Conservation (phyloP, 1,140 invertebrate species). For the Halyomorpha halys region DNA sequence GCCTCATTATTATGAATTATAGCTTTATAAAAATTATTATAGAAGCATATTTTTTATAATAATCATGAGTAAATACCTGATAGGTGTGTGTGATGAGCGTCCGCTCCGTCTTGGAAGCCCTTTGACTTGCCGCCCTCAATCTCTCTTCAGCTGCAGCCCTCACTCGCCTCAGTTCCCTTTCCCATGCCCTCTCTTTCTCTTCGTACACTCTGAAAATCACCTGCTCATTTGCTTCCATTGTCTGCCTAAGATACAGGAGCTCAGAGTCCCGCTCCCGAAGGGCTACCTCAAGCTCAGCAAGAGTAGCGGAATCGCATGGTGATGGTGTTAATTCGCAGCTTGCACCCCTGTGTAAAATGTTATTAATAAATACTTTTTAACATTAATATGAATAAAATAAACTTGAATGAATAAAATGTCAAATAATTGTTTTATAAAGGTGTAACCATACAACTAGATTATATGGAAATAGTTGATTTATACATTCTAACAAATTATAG, state of each 20-base stretch:
- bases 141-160: conserved; percentile 57
- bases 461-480: too few species aligned
- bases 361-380: too few species aligned
- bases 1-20: too few species aligned
- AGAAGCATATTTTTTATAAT: too few species aligned
- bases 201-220: conserved; percentile 48
- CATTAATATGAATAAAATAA: too few species aligned
- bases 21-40: too few species aligned
- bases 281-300: conserved; percentile 65
- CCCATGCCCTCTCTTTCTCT: conserved; percentile 52
- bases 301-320: conserved; percentile 32
- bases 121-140: conserved; percentile 53
- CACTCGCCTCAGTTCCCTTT: conserved; percentile 45
- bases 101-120: conserved; percentile 55
- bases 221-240: conserved; percentile 69
- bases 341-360: conserved; percentile 16
- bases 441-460: too few species aligned
- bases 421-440: too few species aligned
- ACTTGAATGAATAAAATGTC: too few species aligned
- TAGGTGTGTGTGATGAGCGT: conserved; percentile 61
- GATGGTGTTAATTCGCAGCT: conserved; percentile 23
- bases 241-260: conserved; percentile 56
- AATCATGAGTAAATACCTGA: conserved; percentile 34
- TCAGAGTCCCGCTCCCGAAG: conserved; percentile 61
- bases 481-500: too few species aligned